phyloP scores from a whole-genome alignment of 2,113 vertebrate species.

The Prochilodus magdalenae region DNA sequence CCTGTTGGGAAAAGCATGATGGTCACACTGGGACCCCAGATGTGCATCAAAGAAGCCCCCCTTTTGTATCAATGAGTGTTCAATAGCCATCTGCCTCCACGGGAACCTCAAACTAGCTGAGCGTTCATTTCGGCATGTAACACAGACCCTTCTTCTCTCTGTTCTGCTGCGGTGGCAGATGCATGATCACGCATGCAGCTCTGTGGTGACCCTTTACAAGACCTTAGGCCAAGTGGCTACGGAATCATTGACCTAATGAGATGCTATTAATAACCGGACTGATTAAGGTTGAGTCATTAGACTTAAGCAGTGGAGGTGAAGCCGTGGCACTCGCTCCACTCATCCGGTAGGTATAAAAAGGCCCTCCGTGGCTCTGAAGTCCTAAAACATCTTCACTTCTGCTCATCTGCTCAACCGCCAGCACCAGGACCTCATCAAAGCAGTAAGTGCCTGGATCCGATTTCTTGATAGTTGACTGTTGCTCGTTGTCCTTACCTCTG shows the following conservation, averaged over 20 bases:
- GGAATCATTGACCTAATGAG: constrained; percentile 30
- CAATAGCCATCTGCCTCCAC: background rate
- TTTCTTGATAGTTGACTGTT: background rate
- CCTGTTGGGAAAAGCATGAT: too few species aligned
- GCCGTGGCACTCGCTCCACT: constrained; percentile 67
- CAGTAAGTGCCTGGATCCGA: background rate
- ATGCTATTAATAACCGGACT: constrained; percentile 32
- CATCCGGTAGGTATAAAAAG: constrained; percentile 63
- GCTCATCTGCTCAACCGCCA: background rate
- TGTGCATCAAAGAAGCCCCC: too few species aligned
- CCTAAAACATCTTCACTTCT: background rate
- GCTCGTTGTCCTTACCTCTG: background rate
- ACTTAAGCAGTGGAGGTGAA: constrained; percentile 69
- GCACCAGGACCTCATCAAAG: constrained; percentile 1
- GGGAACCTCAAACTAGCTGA: background rate
- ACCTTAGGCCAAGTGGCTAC: constrained; percentile 23
- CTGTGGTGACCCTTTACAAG: constrained; percentile 55
- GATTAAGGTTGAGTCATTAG: constrained; percentile 66
- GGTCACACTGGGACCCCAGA: too few species aligned
- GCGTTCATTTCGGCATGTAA: background rate
- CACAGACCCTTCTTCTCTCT: background rate
- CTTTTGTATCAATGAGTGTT: background rate
- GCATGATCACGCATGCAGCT: constrained; percentile 64
- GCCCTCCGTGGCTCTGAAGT: background rate
- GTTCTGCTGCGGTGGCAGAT: constrained; percentile 53